Percentiles rank a stretch among this genome's conserved stretches.
Conservation (phyloP, 2,113 vertebrate genomes). For the Propithecus coquereli region DNA sequence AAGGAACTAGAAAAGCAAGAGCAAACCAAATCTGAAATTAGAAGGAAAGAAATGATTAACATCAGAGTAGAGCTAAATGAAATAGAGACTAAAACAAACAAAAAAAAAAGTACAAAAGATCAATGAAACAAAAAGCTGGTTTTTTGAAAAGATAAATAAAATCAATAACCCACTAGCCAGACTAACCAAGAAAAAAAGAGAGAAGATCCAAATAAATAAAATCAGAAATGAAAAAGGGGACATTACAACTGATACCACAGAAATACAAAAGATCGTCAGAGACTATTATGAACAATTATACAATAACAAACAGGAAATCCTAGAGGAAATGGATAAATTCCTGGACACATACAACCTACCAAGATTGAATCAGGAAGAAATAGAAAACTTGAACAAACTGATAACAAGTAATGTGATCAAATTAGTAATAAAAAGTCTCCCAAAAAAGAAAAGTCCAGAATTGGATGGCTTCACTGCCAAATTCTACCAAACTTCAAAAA, state of each 20-base stretch:
- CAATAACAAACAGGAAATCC: neutral
- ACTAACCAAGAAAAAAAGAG: neutral
- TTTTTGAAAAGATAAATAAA: neutral
- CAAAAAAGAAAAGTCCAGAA: neutral
- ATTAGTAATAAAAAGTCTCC: neutral
- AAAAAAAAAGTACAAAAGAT: neutral
- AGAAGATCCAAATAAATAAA: neutral
- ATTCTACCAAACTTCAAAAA: neutral
- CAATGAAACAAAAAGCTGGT: neutral
- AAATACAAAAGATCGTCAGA: neutral
- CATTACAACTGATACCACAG: neutral
- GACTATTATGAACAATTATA: neutral
- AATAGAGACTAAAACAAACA: neutral
- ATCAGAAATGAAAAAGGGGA: neutral
- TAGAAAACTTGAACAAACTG: neutral
- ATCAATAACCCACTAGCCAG: neutral
- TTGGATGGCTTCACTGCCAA: neutral
- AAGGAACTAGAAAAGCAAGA: neutral
- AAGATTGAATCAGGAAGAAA: neutral
- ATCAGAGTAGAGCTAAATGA: neutral
- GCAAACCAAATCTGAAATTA: neutral
- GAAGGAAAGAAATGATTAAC: neutral
- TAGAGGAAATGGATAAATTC: neutral
- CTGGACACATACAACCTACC: neutral
- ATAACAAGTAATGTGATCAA: neutral